These are phyloP conservation scores for Catostomus latipinnis DNA, from an alignment of 2,797 vertebrate genomes.

Conservation along the genomic window DNA sequence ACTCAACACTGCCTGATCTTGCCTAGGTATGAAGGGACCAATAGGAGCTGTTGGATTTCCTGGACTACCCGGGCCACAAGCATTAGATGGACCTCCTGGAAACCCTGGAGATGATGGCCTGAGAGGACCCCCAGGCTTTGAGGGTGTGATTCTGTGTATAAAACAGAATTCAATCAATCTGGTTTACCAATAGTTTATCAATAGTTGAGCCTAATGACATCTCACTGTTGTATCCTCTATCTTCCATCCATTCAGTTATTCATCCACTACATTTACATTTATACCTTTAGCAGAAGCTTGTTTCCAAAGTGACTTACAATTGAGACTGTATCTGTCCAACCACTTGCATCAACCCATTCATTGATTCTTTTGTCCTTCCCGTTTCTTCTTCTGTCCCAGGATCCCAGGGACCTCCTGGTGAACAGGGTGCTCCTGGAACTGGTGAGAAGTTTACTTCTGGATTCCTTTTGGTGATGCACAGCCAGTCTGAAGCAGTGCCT, in stretches of 20 bases:
- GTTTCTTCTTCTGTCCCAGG: conserved; percentile 62
- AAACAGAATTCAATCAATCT: background rate
- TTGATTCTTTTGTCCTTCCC: conserved; percentile 76
- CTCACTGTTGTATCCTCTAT: background rate
- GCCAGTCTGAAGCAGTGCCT: conserved; percentile 83
- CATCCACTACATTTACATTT: background rate
- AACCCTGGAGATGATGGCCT: conserved; percentile 60
- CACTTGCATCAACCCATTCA: background rate
- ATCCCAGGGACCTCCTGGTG: conserved; percentile 75
- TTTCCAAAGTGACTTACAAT: background rate
- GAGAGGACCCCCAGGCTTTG: conserved; percentile 61
- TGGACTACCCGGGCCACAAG: conserved; percentile 58
- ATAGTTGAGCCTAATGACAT: background rate
- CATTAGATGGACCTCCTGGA: conserved; percentile 65
- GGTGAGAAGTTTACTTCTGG: conserved; percentile 69
- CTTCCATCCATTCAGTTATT: background rate
- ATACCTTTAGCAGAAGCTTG: background rate
- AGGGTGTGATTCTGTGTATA: conserved; percentile 63
- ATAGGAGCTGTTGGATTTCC: conserved; percentile 51
- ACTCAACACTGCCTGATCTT: background rate
- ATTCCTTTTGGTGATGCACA: conserved; percentile 90
- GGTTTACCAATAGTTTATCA: no score
- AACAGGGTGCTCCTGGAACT: conserved; percentile 75
- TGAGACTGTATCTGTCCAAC: no score
- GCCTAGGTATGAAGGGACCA: conserved; percentile 71